These are phyloP conservation scores for Anadara kagoshimensis DNA, from an alignment of 1,140 invertebrate species.

Conservation along the genomic window DNA sequence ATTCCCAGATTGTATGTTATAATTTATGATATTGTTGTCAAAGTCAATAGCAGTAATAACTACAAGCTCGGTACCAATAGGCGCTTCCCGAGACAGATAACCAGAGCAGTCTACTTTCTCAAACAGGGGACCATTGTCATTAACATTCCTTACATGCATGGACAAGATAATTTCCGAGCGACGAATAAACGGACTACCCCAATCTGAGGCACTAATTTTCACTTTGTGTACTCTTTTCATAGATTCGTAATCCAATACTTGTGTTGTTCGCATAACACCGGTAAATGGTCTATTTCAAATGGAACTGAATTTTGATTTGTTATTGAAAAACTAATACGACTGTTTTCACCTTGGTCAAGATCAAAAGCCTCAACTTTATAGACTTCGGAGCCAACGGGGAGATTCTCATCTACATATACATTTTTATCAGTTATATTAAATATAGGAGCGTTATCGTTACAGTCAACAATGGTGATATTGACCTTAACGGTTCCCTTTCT, in stretches of 20 bases:
- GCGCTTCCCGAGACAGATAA: conserved; percentile 85
- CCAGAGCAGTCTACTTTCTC: conserved; percentile 85
- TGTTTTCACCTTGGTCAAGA: conserved; percentile 93
- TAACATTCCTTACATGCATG: conserved; percentile 88
- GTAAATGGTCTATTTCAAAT: conserved; percentile 96
- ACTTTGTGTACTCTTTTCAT: conserved; percentile 88
- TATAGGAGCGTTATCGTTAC: conserved; percentile 71
- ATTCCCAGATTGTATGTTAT: conserved; percentile 90
- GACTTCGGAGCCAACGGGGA: conserved; percentile 85
- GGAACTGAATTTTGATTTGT: conserved; percentile 88
- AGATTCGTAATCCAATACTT: conserved; percentile 92
- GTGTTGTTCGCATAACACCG: conserved; percentile 88
- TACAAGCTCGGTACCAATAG: conserved; percentile 87
- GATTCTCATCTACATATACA: conserved; percentile 83
- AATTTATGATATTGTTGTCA: conserved; percentile 92
- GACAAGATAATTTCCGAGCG: conserved; percentile 91
- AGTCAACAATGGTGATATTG: conserved; percentile 68
- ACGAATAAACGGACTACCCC: conserved; percentile 91
- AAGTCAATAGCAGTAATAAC: conserved; percentile 95
- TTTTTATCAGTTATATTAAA: conserved; percentile 58
- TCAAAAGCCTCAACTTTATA: conserved; percentile 89
- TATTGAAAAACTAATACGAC: conserved; percentile 94
- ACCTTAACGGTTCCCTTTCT: conserved; percentile 80
- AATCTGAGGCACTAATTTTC: conserved; percentile 91
- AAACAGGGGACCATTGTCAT: conserved; percentile 93